Evolutionary conservation across 2,888 invertebrate genomes (phyloP).

Genomic region (Fragum sueziense): DNA sequence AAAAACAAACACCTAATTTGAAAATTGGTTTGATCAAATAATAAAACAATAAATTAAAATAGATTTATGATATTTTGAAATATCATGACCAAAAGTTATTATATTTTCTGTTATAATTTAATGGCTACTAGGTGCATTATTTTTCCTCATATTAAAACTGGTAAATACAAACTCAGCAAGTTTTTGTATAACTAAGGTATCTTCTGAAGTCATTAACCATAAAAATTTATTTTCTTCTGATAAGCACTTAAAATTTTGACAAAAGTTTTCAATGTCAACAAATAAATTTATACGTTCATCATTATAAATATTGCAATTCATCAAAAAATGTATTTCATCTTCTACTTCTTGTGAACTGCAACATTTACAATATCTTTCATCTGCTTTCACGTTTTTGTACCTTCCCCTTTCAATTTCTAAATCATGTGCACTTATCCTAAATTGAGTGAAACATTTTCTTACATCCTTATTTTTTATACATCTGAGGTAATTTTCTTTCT

Average conservation of each 20-base stretch:
- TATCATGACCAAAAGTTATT: no score
- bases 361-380: background rate
- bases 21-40: no score
- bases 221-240: constrained; percentile 1
- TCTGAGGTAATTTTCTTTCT: background rate
- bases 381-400: background rate
- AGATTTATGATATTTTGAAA: no score
- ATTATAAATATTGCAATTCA: background rate
- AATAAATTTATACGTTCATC: background rate
- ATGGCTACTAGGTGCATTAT: background rate
- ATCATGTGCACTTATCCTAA: background rate
- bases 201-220: background rate
- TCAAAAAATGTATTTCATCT: background rate
- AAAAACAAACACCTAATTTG: no score
- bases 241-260: background rate
- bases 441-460: background rate
- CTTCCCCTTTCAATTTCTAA: background rate
- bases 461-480: background rate
- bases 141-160: background rate
- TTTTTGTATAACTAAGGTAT: background rate
- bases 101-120: no score
- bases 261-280: background rate
- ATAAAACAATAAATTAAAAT: no score
- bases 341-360: background rate
- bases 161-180: background rate